Conservation (phyloP, 2,888 invertebrate species). For the Marasmarcha lunaedactyla region DNA sequence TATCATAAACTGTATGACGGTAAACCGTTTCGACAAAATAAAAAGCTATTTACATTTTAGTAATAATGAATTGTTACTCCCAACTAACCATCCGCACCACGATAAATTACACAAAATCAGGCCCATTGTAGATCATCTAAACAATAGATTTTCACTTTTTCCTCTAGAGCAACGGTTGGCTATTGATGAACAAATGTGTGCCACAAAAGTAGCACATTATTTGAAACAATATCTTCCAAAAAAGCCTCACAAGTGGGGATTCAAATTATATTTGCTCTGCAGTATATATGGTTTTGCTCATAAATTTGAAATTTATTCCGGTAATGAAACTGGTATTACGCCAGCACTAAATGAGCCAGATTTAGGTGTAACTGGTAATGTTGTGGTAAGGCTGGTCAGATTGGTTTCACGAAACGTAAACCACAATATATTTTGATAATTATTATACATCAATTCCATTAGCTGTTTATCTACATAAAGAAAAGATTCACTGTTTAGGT, state of each 20-base stretch:
- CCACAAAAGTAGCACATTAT: conserved; percentile 12
- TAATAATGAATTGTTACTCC: too few relatives aligned
- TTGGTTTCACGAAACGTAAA: too few relatives aligned
- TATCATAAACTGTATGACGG: not conserved
- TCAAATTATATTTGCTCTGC: conserved; percentile 18
- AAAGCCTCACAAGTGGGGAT: conserved; percentile 23
- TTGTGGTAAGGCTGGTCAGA: too few relatives aligned
- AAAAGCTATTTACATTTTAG: too few relatives aligned
- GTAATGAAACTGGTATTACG: too few relatives aligned
- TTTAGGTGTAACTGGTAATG: too few relatives aligned
- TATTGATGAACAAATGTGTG: conserved; percentile 16
- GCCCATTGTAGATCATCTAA: conserved; percentile 17
- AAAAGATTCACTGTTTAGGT: too few relatives aligned
- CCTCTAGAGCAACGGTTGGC: conserved; percentile 14
- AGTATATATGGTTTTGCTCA: conserved; percentile 3
- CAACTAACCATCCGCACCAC: conserved; percentile 16
- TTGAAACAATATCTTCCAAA: conserved; percentile 18
- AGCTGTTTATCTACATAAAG: too few relatives aligned
- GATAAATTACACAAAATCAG: conserved; percentile 17
- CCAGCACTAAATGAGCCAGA: too few relatives aligned
- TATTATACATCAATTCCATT: too few relatives aligned
- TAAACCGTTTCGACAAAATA: not conserved
- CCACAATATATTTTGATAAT: too few relatives aligned
- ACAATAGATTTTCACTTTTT: conserved; percentile 15
- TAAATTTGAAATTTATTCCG: conserved; percentile 1